Evolutionary conservation across 2,113 vertebrate genomes (phyloP).

Genomic region (Phocoena phocoena): DNA sequence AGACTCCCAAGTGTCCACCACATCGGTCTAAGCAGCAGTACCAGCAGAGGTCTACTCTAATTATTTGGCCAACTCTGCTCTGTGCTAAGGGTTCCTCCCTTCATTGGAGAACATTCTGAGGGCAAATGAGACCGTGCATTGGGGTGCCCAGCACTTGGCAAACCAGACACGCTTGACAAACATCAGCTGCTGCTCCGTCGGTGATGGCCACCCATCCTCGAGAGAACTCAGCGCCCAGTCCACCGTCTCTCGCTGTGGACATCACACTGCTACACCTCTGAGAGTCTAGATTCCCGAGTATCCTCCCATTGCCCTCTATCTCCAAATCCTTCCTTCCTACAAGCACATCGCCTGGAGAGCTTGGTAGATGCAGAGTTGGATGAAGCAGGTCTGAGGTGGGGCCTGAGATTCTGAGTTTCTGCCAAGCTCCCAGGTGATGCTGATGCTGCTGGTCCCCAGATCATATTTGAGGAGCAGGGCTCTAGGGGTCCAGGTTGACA

Average conservation of each 20-base stretch:
- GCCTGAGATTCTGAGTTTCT: not conserved
- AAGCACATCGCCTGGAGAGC: not conserved
- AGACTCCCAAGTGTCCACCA: not conserved
- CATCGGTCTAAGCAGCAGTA: not conserved
- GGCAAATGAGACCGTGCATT: fast-evolving
- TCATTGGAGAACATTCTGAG: not conserved
- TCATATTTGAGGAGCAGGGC: not conserved
- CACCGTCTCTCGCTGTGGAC: not conserved
- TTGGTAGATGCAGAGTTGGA: not conserved
- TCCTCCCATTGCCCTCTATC: not conserved
- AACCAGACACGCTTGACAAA: fast-evolving
- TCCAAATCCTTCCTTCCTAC: not conserved
- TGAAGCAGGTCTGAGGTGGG: not conserved
- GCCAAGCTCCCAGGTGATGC: not conserved
- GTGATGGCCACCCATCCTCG: not conserved
- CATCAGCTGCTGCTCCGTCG: fast-evolving
- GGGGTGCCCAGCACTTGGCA: not conserved
- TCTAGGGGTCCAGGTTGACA: not conserved
- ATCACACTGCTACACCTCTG: not conserved
- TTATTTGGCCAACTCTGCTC: not conserved
- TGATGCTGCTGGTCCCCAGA: not conserved
- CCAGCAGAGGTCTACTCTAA: not conserved
- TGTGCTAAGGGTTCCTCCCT: not conserved
- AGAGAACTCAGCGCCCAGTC: not conserved
- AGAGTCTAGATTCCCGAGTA: not conserved